Percentiles rank a stretch among this genome's conserved stretches.
These are phyloP conservation scores for Halesus radiatus DNA, from an alignment of 1,140 invertebrate species.

Conservation along the genomic window DNA sequence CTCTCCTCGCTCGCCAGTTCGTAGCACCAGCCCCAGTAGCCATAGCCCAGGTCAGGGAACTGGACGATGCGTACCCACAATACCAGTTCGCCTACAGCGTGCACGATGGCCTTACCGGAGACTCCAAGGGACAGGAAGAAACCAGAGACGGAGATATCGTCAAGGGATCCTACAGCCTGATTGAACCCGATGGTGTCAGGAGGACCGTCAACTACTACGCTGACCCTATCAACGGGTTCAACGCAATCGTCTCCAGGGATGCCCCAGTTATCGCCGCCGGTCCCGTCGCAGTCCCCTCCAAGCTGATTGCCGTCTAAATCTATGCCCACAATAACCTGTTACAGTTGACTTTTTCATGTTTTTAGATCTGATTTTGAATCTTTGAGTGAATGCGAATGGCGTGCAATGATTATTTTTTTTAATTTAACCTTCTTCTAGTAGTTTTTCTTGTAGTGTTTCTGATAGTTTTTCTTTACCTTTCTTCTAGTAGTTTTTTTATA, in stretches of 20 bases:
- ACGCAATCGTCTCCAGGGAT: conserved; percentile 73
- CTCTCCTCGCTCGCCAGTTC: conserved; percentile 35
- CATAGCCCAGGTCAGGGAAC: conserved; percentile 56
- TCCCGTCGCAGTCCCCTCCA: conserved; percentile 52
- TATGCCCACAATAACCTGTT: not conserved
- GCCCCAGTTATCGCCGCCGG: conserved; percentile 63
- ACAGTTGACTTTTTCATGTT: not conserved
- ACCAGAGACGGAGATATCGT: conserved; percentile 72
- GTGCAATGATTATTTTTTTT: not conserved
- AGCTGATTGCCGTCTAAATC: conserved; percentile 47
- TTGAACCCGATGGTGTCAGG: conserved; percentile 72
- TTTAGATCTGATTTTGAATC: conserved; percentile 5
- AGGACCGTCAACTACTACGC: conserved; percentile 73
- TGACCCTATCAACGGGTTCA: conserved; percentile 71
- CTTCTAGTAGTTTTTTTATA: too few relatives aligned
- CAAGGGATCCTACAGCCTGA: conserved; percentile 71
- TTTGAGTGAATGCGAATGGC: not conserved
- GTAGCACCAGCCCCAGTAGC: conserved; percentile 57
- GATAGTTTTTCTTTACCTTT: too few relatives aligned
- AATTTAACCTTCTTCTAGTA: not conserved
- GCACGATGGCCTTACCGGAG: conserved; percentile 71
- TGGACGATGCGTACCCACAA: conserved; percentile 71
- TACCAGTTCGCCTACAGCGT: conserved; percentile 72
- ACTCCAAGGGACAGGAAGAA: conserved; percentile 72
- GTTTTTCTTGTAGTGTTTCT: too few relatives aligned